Evolutionary conservation across 1,140 invertebrate species (phyloP).

Genomic region (Philotrypesis tridentata): DNA sequence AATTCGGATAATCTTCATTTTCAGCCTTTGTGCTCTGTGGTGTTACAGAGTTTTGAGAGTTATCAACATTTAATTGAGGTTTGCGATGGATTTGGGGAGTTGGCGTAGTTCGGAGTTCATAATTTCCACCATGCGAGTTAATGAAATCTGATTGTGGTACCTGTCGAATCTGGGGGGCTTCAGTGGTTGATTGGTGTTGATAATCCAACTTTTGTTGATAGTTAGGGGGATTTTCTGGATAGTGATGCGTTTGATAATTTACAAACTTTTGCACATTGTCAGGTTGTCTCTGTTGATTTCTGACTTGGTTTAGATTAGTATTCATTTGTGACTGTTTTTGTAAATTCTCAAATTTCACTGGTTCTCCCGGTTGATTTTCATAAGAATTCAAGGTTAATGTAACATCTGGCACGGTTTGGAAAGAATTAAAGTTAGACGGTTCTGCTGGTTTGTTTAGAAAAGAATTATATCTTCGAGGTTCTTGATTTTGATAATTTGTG

Average conservation of each 20-base stretch:
- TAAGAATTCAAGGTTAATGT: not conserved
- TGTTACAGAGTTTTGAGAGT: not conserved
- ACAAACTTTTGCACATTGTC: not conserved
- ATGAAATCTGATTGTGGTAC: not conserved
- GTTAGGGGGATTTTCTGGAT: not conserved
- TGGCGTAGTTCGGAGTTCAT: not conserved
- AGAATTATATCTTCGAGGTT: not conserved
- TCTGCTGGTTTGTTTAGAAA: not conserved
- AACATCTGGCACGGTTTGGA: not conserved
- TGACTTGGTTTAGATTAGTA: not conserved
- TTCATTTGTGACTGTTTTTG: too few relatives aligned
- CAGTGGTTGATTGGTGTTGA: not conserved
- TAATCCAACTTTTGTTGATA: not conserved
- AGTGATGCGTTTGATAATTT: constrained; percentile 31
- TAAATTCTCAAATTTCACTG: not conserved
- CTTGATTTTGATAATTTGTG: not conserved
- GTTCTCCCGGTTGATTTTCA: not conserved
- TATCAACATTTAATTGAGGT: not conserved
- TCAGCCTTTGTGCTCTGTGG: not conserved
- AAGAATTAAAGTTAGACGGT: not conserved
- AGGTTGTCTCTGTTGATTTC: not conserved
- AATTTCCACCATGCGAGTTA: not conserved
- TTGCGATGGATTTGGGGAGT: not conserved
- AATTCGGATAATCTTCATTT: constrained; percentile 27
- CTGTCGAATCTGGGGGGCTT: not conserved